A percentile compares a stretch with the other conserved stretches of the same genome.
These are phyloP conservation scores for Pongo abelii DNA, from an alignment of 2,113 vertebrate genomes.

Conservation along the genomic window DNA sequence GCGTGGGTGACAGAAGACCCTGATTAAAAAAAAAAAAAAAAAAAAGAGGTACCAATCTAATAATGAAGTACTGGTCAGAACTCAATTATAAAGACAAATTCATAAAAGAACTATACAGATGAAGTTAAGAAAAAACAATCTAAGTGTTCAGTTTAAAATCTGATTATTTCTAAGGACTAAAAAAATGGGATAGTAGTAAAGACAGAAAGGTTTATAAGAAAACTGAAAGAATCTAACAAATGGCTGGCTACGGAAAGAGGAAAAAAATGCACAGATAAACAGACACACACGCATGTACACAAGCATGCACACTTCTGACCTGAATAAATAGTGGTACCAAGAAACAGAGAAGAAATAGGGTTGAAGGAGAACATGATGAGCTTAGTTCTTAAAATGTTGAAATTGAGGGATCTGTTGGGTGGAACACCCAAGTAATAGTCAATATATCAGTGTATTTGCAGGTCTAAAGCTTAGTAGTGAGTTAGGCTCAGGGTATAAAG, in stretches of 20 bases:
- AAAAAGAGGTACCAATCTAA: background rate
- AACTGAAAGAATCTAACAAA: background rate
- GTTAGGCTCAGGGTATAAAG: background rate
- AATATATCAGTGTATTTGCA: background rate
- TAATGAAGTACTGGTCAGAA: conserved; percentile 5
- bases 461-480: background rate
- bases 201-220: background rate
- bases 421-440: background rate
- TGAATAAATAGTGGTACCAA: background rate
- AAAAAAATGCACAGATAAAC: background rate
- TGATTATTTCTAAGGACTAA: background rate
- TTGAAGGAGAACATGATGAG: background rate
- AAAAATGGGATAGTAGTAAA: background rate
- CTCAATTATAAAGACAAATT: background rate
- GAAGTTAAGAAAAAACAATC: background rate
- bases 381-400: background rate
- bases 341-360: background rate
- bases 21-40: background rate
- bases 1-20: background rate
- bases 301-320: background rate
- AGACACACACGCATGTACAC: background rate
- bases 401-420: background rate
- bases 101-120: background rate
- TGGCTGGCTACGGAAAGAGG: background rate
- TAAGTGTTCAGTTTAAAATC: conserved; percentile 23